Evolutionary conservation across 30 jellyfish, hydroid and myxozoan genomes (phyloP).

Genomic region (Morbakka virulenta): DNA sequence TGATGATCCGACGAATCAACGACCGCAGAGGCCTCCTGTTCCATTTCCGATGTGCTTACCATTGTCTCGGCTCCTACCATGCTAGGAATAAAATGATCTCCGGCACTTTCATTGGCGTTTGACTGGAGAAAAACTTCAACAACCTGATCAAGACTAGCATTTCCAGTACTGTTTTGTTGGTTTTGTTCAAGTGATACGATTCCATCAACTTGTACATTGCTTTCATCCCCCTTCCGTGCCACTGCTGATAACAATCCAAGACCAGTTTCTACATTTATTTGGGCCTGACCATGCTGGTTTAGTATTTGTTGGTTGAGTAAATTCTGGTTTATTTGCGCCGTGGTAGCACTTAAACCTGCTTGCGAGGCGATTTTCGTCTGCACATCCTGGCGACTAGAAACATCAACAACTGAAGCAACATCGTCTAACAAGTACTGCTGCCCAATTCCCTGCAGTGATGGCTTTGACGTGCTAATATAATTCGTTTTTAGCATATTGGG

Average conservation of each 20-base stretch:
- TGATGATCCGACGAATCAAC: not conserved
- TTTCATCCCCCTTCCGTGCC: constrained; percentile 94
- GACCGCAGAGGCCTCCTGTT: not conserved
- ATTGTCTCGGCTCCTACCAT: constrained; percentile 1
- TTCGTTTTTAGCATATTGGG: not conserved
- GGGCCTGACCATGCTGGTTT: not conserved
- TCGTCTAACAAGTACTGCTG: not conserved
- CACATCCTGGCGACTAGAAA: not conserved
- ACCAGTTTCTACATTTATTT: constrained; percentile 67
- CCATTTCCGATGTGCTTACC: not conserved
- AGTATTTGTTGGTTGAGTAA: constrained; percentile 42
- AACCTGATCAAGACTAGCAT: constrained; percentile 81
- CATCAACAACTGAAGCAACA: not conserved
- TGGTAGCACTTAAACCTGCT: not conserved
- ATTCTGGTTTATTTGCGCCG: constrained; percentile 56
- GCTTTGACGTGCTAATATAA: not conserved
- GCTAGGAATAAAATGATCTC: not conserved
- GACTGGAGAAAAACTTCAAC: constrained; percentile 96
- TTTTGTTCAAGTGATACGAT: constrained; percentile 73
- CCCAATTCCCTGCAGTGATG: not conserved
- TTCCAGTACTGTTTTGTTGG: constrained; percentile 32
- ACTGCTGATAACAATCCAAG: constrained; percentile 96
- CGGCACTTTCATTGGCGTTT: not conserved
- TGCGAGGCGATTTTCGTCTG: not conserved
- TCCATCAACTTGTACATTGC: constrained; percentile 96